Evolutionary conservation across 2,797 vertebrate species (phyloP).

Genomic region (Alauda arvensis): DNA sequence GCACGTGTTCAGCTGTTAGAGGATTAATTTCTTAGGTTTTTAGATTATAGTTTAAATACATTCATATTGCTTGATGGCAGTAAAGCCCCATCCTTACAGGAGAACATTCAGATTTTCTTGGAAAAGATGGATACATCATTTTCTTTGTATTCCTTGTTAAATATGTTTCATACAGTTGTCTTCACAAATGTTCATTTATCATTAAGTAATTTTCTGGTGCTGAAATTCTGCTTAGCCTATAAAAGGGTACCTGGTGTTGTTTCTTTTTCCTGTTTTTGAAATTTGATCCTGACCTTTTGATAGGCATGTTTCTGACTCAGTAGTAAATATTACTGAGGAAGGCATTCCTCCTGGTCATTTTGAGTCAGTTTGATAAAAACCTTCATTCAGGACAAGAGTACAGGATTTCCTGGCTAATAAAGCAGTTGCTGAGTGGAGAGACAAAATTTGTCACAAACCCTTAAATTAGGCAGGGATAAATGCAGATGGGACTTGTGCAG

Average conservation of each 20-base stretch:
- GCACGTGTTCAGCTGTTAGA: background rate
- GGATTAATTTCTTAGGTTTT: background rate
- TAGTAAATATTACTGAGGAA: background rate
- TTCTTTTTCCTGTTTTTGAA: background rate
- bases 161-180: background rate
- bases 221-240: background rate
- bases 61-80: background rate
- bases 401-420: background rate
- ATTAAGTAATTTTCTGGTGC: background rate
- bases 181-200: background rate
- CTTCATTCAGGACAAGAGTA: background rate
- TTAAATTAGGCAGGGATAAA: background rate
- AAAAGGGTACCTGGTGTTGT: background rate
- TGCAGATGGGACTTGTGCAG: background rate
- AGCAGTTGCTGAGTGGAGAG: background rate
- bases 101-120: background rate
- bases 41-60: background rate
- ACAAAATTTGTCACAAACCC: background rate
- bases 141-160: background rate
- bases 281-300: background rate
- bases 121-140: background rate
- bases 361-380: background rate
- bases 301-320: background rate
- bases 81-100: background rate
- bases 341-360: background rate